phyloP scores from a whole-genome alignment of 2,888 invertebrate genomes.

The Epistrophe eligans region DNA sequence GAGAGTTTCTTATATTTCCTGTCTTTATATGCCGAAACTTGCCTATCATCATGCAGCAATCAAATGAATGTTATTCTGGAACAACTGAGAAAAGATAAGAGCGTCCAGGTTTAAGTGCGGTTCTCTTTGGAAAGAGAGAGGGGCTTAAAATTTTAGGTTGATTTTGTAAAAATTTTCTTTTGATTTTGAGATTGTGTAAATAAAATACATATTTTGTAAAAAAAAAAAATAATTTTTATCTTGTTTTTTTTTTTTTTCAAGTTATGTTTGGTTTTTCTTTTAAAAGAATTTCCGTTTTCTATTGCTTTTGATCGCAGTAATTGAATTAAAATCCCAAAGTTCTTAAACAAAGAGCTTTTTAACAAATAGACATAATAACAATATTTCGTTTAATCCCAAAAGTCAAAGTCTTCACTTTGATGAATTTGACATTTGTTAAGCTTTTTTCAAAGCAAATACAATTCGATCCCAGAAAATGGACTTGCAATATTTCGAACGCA shows the following conservation, averaged over 20 bases:
- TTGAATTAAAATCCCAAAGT: too few relatives aligned
- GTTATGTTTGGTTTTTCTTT: too few relatives aligned
- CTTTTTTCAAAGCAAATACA: too few relatives aligned
- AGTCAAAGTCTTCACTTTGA: too few relatives aligned
- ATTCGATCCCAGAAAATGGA: too few relatives aligned
- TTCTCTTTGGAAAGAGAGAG: neutral
- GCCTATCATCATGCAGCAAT: constrained; percentile 79
- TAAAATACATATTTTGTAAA: constrained; percentile 4
- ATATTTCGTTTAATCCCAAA: too few relatives aligned
- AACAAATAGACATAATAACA: too few relatives aligned
- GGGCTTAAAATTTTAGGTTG: neutral
- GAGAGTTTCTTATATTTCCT: constrained; percentile 81
- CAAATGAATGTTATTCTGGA: constrained; percentile 80
- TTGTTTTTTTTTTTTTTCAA: neutral
- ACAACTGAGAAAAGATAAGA: constrained; percentile 77
- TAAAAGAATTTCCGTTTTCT: too few relatives aligned
- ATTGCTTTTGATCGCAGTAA: too few relatives aligned
- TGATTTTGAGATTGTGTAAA: neutral
- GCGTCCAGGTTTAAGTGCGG: constrained; percentile 77
- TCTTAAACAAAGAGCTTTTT: too few relatives aligned
- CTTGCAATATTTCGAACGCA: too few relatives aligned
- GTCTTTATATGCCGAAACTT: constrained; percentile 80
- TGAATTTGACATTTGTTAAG: too few relatives aligned
- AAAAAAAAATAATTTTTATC: neutral
- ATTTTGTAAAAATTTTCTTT: constrained; percentile 27